These are phyloP conservation scores for Oasisia sp. DNA, from an alignment of 2,888 invertebrate genomes.

Conservation along the genomic window DNA sequence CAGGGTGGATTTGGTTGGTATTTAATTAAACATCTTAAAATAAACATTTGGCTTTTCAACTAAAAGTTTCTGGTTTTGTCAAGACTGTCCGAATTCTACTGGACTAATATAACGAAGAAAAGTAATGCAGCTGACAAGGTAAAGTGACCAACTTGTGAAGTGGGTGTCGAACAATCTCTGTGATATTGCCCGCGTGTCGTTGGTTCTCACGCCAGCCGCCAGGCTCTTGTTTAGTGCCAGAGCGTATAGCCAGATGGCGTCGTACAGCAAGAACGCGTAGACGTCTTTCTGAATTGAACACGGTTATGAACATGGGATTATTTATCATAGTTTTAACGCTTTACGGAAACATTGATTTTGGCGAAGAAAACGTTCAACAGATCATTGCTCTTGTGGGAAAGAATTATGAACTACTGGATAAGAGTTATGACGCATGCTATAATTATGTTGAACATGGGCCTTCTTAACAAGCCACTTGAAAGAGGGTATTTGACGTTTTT, in stretches of 20 bases:
- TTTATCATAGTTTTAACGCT: not conserved
- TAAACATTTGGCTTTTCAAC: not conserved
- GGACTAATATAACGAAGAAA: no score
- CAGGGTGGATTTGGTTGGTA: no score
- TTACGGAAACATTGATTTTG: no score
- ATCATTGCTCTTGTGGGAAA: no score
- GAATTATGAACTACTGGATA: no score
- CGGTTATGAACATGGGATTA: not conserved
- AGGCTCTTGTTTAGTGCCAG: not conserved
- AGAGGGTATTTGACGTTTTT: no score
- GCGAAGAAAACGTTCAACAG: not conserved
- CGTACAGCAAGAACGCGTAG: constrained; percentile 8
- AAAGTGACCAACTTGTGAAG: not conserved
- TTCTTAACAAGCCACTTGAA: no score
- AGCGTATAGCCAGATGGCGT: constrained; percentile 18
- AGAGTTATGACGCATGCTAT: no score
- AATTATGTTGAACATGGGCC: no score
- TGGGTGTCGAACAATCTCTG: not conserved
- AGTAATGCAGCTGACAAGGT: no score
- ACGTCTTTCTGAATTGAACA: not conserved
- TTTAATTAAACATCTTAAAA: not conserved
- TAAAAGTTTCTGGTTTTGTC: no score
- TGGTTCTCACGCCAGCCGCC: not conserved
- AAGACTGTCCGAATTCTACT: no score
- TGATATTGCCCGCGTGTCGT: not conserved